Evolutionary conservation across 2,113 vertebrate genomes (phyloP).

Genomic region (Rutilus rutilus): DNA sequence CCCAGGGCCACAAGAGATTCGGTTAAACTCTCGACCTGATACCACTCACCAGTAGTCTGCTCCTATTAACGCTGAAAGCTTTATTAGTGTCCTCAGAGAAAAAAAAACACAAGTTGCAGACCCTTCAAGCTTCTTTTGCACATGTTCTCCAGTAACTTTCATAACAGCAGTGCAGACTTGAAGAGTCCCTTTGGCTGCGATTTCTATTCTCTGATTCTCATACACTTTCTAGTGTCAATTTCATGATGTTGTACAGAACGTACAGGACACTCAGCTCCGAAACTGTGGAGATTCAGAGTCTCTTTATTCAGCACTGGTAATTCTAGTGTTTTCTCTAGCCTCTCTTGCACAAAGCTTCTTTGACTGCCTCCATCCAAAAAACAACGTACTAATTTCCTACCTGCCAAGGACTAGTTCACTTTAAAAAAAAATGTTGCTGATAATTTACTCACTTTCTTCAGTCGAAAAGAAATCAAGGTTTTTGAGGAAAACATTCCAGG

Average conservation of each 20-base stretch:
- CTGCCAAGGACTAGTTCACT: too few species aligned
- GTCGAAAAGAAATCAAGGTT: too few species aligned
- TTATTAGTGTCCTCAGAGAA: background rate
- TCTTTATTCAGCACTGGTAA: background rate
- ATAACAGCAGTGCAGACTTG: background rate
- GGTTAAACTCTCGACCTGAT: background rate
- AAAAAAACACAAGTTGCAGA: background rate
- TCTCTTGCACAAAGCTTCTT: background rate
- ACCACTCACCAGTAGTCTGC: background rate
- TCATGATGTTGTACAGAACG: background rate
- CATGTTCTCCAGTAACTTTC: constrained; percentile 3
- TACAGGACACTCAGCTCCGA: background rate
- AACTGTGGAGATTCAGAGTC: background rate
- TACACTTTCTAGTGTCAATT: background rate
- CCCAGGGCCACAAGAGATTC: background rate
- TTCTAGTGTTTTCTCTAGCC: too few species aligned
- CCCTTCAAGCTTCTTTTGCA: background rate
- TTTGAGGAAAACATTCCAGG: too few species aligned
- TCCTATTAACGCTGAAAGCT: background rate
- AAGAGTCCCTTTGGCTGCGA: background rate
- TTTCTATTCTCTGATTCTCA: background rate
- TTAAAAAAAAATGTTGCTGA: too few species aligned
- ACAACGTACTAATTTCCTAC: background rate
- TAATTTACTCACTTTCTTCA: too few species aligned
- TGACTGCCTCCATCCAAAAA: background rate